Evolutionary conservation across 2,888 invertebrate species (phyloP), one percentile per base, ranked within the genome.

Genomic region (Lordiphosa andalusiaca): DNA sequence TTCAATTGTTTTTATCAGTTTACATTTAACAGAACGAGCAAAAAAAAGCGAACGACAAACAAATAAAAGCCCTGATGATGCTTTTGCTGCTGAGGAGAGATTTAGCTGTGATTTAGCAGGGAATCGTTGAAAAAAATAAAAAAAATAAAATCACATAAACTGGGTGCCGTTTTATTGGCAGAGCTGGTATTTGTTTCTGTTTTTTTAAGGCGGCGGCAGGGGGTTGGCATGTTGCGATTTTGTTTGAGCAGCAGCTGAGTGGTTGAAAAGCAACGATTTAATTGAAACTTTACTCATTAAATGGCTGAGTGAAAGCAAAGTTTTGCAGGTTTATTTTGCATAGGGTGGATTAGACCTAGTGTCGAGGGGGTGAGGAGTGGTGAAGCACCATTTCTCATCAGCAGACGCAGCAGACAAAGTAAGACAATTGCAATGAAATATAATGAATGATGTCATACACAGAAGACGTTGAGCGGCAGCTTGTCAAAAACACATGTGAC

Each of bases 1-100:
- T 84, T 82, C 84, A 81, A 84, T 84, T 84, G 84, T 84, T 84
- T 84, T 85, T 85, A 85, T 85, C 84, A 85, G 85, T 78, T 84
- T 85, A 84, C 82, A 84, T 84, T 84, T 38, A 80, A 71, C 59
- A 66, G 53, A 67, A 67, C 57, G 40, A 38, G 25, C 37, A 37
- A 64, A 52, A 49, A 50, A 25, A 56, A 53, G 37, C 40, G 61
- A 65, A 71, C 54, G 72, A 60, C 69, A 80, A 75, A 69, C 76
- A 76, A 82, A 81, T 78, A 80, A 78, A 81, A 77, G 65, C 60
- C 78, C 53, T 70, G 59, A 61, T 64, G 72, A 53, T 51, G 50
- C 46, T 56, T 56, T 61, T 59, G 49, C 36, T 35, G 42, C 13
- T 46, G 35, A 61, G 52, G 51, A 72, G 73, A 78, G 84, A 84